phyloP scores from a whole-genome alignment of 2,113 vertebrate species.

The Poeciliopsis turrubarensis region DNA sequence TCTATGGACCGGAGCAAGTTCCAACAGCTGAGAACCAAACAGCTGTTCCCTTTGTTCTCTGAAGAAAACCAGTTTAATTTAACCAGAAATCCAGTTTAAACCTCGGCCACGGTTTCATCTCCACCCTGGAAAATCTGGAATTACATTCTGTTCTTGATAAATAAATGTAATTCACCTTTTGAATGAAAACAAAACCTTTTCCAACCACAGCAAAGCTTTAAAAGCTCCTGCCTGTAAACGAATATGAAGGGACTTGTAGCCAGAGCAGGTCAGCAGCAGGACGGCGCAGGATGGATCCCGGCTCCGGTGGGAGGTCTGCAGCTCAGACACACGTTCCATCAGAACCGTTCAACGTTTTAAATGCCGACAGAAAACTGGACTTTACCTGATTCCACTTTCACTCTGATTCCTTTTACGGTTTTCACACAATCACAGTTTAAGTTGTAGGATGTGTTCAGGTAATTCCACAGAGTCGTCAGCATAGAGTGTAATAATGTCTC shows the following conservation, averaged over 20 bases:
- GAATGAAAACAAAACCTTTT: neutral
- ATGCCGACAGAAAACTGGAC: neutral
- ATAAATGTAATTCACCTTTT: neutral
- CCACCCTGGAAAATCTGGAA: neutral
- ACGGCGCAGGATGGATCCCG: neutral
- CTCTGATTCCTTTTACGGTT: neutral
- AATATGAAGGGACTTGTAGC: neutral
- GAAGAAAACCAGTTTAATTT: neutral
- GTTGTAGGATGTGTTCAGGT: neutral
- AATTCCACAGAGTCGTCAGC: neutral
- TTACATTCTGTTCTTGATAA: neutral
- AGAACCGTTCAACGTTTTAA: neutral
- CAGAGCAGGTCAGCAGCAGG: neutral
- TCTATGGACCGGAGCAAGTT: neutral
- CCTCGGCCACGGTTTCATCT: neutral
- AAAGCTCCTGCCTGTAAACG: neutral
- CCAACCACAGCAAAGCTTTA: neutral
- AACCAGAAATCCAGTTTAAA: neutral
- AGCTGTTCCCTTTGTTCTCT: neutral
- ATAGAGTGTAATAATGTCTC: neutral
- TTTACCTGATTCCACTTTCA: neutral
- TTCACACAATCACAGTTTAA: neutral
- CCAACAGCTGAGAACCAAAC: neutral
- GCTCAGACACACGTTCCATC: neutral
- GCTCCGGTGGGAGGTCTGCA: neutral